Percentiles rank a stretch among this genome's conserved stretches.
These are phyloP conservation scores for Tetranychus piercei DNA, from an alignment of 2,888 invertebrate species.

Conservation along the genomic window DNA sequence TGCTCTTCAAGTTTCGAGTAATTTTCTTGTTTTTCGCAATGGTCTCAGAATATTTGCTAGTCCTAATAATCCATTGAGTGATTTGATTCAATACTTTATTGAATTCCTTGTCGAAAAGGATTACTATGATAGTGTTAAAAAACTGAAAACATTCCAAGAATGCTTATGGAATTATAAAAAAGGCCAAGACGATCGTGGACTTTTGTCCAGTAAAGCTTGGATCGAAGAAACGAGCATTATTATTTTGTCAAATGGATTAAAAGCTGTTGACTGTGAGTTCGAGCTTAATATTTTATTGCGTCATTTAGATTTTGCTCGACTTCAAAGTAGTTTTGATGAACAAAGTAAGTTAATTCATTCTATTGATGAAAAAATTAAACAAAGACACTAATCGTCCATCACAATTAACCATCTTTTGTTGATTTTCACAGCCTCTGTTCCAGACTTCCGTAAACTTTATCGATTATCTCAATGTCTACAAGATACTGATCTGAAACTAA, in stretches of 20 bases:
- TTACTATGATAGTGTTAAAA: slow-evolving; percentile 14
- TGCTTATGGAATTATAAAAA: slow-evolving; percentile 15
- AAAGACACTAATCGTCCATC: background rate
- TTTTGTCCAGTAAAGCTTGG: slow-evolving; percentile 15
- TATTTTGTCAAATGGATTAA: slow-evolving; percentile 13
- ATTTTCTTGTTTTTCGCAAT: slow-evolving; percentile 8
- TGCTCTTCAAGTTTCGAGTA: slow-evolving; percentile 1
- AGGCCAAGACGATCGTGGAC: background rate
- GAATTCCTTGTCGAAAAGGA: slow-evolving; percentile 19
- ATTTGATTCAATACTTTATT: slow-evolving; percentile 15
- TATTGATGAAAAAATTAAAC: background rate
- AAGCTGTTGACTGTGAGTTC: slow-evolving; percentile 13
- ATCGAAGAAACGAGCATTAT: slow-evolving; percentile 18
- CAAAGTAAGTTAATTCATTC: slow-evolving; percentile 9
- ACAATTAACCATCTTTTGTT: too few relatives aligned
- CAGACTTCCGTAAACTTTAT: slow-evolving; percentile 21
- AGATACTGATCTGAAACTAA: slow-evolving; percentile 13
- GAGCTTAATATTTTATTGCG: slow-evolving; percentile 18
- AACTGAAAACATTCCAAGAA: slow-evolving; percentile 15
- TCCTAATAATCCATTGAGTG: slow-evolving; percentile 4
- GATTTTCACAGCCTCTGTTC: slow-evolving; percentile 13
- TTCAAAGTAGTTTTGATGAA: slow-evolving; percentile 17
- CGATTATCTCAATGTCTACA: slow-evolving; percentile 17
- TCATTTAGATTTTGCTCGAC: slow-evolving; percentile 19
- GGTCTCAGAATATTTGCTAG: slow-evolving; percentile 16